Conservation (phyloP, 2,888 invertebrate genomes). For the Teleogryllus oceanicus region DNA sequence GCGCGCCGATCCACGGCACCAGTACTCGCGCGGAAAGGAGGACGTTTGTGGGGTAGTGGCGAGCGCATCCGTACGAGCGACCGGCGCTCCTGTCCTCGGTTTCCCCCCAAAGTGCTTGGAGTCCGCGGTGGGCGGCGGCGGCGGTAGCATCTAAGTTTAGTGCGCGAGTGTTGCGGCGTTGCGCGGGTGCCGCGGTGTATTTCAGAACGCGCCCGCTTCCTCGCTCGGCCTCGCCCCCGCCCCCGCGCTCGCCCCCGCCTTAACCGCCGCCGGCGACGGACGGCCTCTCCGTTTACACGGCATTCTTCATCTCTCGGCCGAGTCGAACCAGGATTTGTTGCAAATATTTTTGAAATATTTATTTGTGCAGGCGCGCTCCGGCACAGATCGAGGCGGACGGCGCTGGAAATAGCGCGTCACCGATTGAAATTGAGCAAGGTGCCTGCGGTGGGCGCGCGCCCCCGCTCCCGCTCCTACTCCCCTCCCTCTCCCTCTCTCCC, state of each 20-base stretch:
- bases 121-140: too few species aligned
- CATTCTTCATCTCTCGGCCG: constrained; percentile 1
- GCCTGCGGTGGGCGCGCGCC: not conserved
- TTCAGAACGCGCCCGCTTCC: not conserved
- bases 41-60: too few species aligned
- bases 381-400: not conserved
- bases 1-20: too few species aligned
- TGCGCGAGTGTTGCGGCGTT: not conserved
- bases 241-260: not conserved
- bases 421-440: constrained; percentile 18
- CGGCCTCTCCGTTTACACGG: constrained; percentile 18
- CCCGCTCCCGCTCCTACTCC: too few species aligned
- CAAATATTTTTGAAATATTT: constrained; percentile 18
- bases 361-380: not conserved
- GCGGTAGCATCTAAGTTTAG: not conserved
- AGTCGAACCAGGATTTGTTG: constrained; percentile 9
- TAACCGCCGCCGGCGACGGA: not conserved
- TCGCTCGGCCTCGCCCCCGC: not conserved
- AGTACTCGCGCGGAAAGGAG: too few species aligned
- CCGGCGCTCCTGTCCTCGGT: too few species aligned
- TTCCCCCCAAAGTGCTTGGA: too few species aligned
- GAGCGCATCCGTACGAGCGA: too few species aligned
- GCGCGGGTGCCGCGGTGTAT: not conserved
- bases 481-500: too few species aligned
- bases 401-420: not conserved